Evolutionary conservation across 2,797 vertebrate species (phyloP).

Genomic region (Spea hammondii): DNA sequence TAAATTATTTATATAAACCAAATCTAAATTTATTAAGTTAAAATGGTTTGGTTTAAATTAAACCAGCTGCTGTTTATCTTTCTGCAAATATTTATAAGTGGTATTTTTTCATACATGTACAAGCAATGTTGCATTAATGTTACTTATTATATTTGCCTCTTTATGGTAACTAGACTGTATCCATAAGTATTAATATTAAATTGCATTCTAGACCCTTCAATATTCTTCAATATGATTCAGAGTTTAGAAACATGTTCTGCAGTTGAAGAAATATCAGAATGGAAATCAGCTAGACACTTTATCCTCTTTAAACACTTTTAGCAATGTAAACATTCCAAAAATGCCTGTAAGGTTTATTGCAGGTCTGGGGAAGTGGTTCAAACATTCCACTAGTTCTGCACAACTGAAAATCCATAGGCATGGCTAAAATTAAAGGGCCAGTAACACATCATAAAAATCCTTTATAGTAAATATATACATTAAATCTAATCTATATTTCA

Average conservation of each 20-base stretch:
- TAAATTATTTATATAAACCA: conserved; percentile 29
- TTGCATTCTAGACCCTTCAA: not conserved
- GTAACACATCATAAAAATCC: too few relatives aligned
- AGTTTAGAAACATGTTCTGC: conserved; percentile 12
- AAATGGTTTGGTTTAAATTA: conserved; percentile 28
- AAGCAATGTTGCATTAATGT: conserved; percentile 16
- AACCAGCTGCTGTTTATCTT: conserved; percentile 39
- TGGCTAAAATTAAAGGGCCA: conserved; percentile 1
- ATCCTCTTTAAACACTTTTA: conserved; percentile 49
- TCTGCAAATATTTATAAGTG: conserved; percentile 10
- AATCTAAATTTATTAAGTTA: conserved; percentile 25
- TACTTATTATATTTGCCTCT: conserved; percentile 22
- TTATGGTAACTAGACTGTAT: conserved; percentile 13
- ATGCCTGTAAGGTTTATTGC: conserved; percentile 49
- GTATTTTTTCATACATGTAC: not conserved
- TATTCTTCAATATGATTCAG: conserved; percentile 26
- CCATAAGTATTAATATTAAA: not conserved
- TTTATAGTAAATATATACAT: too few relatives aligned
- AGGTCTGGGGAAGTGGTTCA: conserved; percentile 28
- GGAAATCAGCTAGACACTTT: conserved; percentile 37
- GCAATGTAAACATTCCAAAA: conserved; percentile 53
- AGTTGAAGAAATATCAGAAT: conserved; percentile 25
- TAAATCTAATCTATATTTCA: too few relatives aligned
- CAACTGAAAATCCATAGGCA: conserved; percentile 7
- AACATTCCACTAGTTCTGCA: conserved; percentile 39